These are phyloP conservation scores for Cotesia congregata DNA, from an alignment of 2,888 invertebrate genomes.

Conservation along the genomic window DNA sequence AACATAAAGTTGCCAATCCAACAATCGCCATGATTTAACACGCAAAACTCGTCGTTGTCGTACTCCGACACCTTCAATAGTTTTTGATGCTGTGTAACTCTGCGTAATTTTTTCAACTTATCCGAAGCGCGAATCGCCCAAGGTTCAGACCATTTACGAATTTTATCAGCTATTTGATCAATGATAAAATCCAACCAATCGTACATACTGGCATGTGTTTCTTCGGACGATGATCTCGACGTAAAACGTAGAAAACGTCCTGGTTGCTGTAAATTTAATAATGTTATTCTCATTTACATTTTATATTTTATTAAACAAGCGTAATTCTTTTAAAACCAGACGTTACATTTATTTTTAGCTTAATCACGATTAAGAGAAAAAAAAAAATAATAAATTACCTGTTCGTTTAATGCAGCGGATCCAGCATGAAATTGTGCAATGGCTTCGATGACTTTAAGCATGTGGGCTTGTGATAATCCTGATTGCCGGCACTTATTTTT, in stretches of 20 bases:
- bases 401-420: slow-evolving; percentile 52
- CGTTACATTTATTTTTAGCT: neutral
- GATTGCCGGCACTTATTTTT: slow-evolving; percentile 49
- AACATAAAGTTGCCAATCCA: slow-evolving; percentile 54
- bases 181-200: slow-evolving; percentile 23
- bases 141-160: slow-evolving; percentile 26
- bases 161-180: slow-evolving; percentile 21
- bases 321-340: neutral
- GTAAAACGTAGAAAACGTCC: slow-evolving; percentile 21
- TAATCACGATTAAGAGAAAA: neutral
- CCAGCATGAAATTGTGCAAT: slow-evolving; percentile 57
- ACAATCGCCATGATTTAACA: slow-evolving; percentile 54
- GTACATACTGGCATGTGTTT: slow-evolving; percentile 8
- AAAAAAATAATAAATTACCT: slow-evolving; percentile 38
- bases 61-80: slow-evolving; percentile 36
- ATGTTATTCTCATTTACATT: neutral
- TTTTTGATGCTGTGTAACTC: neutral
- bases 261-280: slow-evolving; percentile 24
- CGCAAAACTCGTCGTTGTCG: slow-evolving; percentile 50
- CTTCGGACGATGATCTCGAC: slow-evolving; percentile 10
- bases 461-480: slow-evolving; percentile 52
- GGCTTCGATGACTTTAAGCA: slow-evolving; percentile 46
- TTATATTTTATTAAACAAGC: neutral
- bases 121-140: slow-evolving; percentile 24
- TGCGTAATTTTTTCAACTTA: slow-evolving; percentile 41